These are phyloP conservation scores for Trachythela sp. DNA, from an alignment of 64 coral and sea anemone genomes.

Conservation along the genomic window DNA sequence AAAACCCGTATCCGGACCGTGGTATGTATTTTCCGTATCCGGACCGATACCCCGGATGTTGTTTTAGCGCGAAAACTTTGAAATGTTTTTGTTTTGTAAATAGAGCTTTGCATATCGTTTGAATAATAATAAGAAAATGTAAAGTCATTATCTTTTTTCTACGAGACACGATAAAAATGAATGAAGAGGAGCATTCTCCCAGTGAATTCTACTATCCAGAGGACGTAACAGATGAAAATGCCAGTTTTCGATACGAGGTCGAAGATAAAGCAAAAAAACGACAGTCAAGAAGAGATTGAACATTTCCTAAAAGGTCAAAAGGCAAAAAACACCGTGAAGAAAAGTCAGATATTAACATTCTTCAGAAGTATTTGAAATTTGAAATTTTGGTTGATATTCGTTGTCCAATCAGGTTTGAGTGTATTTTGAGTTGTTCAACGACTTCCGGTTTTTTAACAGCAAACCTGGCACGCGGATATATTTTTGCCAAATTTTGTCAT, in stretches of 20 bases:
- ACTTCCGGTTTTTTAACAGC: no score
- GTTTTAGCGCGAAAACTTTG: not conserved
- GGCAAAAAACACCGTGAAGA: slow-evolving; percentile 47
- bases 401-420: no score
- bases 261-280: not conserved
- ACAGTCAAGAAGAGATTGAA: slow-evolving; percentile 40
- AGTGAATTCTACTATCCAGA: slow-evolving; percentile 2
- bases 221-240: slow-evolving; percentile 21
- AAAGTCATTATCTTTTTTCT: not conserved
- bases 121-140: not conserved
- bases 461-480: no score
- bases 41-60: not conserved
- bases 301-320: slow-evolving; percentile 25
- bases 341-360: slow-evolving; percentile 41
- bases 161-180: slow-evolving; percentile 11
- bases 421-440: no score
- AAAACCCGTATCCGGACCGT: no score
- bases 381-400: not conserved
- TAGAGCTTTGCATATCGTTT: no score
- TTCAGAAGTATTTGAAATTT: not conserved
- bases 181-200: not conserved
- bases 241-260: not conserved
- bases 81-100: not conserved
- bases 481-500: no score
- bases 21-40: not conserved